Evolutionary conservation across 2,797 vertebrate species (phyloP).

Genomic region (Momotus momota): DNA sequence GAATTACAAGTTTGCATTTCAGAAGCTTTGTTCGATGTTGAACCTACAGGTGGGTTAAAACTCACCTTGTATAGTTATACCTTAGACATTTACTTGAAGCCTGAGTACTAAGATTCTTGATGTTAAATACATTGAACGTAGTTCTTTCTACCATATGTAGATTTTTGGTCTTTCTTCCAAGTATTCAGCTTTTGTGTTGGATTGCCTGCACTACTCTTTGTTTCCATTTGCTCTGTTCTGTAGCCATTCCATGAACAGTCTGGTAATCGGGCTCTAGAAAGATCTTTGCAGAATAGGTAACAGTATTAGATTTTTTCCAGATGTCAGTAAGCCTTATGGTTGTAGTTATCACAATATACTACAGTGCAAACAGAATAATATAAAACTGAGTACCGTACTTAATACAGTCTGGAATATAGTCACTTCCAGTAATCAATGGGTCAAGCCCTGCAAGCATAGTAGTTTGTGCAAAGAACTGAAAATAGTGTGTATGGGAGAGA

Average conservation of each 20-base stretch:
- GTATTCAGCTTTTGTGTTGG: neutral
- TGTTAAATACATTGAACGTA: neutral
- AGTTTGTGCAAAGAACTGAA: neutral
- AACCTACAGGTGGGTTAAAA: neutral
- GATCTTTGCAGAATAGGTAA: slow-evolving; percentile 45
- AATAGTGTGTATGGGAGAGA: neutral
- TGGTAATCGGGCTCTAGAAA: slow-evolving; percentile 22
- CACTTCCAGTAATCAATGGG: neutral
- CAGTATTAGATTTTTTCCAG: slow-evolving; percentile 21
- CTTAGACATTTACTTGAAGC: neutral
- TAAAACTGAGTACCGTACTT: neutral
- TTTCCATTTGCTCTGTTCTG: slow-evolving; percentile 17
- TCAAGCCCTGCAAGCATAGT: neutral
- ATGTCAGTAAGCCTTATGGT: slow-evolving; percentile 31
- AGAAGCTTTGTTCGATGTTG: neutral
- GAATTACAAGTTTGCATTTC: neutral
- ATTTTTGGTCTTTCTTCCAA: slow-evolving; percentile 13
- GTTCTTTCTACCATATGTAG: neutral
- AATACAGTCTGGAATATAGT: neutral
- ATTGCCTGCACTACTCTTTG: neutral
- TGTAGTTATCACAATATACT: neutral
- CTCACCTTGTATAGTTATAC: neutral
- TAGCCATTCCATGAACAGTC: neutral
- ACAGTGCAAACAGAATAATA: neutral
- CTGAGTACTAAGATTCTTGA: neutral